Percentiles rank a stretch among this genome's conserved stretches.
Evolutionary conservation across 2,797 vertebrate genomes (phyloP).

Genomic region (Pagetopsis macropterus): DNA sequence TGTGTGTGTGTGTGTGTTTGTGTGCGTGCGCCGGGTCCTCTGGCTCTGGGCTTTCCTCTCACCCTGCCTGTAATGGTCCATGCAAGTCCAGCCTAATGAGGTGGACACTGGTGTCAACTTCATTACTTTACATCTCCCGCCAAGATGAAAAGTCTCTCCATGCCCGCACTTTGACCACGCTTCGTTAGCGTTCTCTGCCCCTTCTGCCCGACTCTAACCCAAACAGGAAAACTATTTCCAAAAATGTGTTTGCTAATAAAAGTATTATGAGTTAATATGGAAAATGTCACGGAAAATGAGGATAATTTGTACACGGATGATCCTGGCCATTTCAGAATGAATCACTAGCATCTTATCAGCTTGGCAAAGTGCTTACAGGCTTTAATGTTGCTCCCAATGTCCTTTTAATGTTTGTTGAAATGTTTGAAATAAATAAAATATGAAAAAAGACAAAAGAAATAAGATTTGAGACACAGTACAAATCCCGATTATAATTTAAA

Average conservation of each 20-base stretch:
- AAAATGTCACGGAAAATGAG: constrained; percentile 44
- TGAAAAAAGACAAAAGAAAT: neutral
- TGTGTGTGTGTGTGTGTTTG: constrained; percentile 23
- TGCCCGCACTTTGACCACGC: constrained; percentile 53
- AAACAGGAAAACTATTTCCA: constrained; percentile 51
- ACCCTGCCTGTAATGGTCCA: constrained; percentile 84
- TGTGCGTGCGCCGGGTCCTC: constrained; percentile 55
- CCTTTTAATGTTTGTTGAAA: constrained; percentile 13
- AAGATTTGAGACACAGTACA: neutral
- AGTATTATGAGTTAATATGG: constrained; percentile 8
- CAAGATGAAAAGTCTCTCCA: constrained; percentile 71
- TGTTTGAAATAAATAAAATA: constrained; percentile 1
- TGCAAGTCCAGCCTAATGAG: constrained; percentile 84
- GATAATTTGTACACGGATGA: neutral
- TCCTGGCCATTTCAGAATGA: constrained; percentile 15
- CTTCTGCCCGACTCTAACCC: constrained; percentile 52
- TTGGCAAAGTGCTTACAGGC: neutral
- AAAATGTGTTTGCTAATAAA: constrained; percentile 35
- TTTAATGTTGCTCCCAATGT: constrained; percentile 4
- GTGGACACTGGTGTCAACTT: constrained; percentile 84
- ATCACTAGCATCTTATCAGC: constrained; percentile 5
- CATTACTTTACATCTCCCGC: constrained; percentile 83
- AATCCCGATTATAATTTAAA: no score
- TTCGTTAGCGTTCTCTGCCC: constrained; percentile 57
- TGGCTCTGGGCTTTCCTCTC: constrained; percentile 82